Evolutionary conservation across 64 coral and sea anemone genomes (phyloP).

Genomic region (Montipora cactus): DNA sequence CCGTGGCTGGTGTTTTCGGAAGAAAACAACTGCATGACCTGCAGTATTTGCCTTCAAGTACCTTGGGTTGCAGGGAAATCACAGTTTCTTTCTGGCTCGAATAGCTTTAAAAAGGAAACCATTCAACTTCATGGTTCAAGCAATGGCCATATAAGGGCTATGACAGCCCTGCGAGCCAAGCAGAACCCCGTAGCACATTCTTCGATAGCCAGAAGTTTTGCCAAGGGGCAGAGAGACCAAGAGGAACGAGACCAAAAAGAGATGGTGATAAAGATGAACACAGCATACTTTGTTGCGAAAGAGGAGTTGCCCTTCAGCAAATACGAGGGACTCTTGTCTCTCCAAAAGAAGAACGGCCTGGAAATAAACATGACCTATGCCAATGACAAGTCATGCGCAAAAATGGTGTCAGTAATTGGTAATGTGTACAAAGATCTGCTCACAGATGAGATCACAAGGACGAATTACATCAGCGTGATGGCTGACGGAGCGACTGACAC

Average conservation of each 20-base stretch:
- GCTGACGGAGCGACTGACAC: neutral
- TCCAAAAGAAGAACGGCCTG: neutral
- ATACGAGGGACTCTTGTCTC: neutral
- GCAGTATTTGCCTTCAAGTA: neutral
- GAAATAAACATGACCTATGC: neutral
- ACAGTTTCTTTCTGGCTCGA: neutral
- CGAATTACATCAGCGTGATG: neutral
- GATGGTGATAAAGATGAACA: neutral
- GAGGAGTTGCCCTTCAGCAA: slow-evolving; percentile 12
- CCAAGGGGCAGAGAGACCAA: neutral
- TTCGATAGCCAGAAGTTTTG: neutral
- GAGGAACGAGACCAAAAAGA: neutral
- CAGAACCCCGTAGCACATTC: neutral
- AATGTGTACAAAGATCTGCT: neutral
- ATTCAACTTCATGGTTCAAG: slow-evolving; percentile 1
- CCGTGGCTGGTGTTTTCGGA: neutral
- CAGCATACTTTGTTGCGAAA: neutral
- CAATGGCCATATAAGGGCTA: neutral
- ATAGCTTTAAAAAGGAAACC: neutral
- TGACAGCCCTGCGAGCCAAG: neutral
- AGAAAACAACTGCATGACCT: neutral
- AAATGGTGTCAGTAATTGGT: neutral
- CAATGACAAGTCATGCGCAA: neutral
- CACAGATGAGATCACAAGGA: neutral
- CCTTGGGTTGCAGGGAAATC: neutral